Percentiles rank a stretch among this genome's conserved stretches.
Conservation (phyloP, 2,113 vertebrate species). For the Erpornis zantholeuca region DNA sequence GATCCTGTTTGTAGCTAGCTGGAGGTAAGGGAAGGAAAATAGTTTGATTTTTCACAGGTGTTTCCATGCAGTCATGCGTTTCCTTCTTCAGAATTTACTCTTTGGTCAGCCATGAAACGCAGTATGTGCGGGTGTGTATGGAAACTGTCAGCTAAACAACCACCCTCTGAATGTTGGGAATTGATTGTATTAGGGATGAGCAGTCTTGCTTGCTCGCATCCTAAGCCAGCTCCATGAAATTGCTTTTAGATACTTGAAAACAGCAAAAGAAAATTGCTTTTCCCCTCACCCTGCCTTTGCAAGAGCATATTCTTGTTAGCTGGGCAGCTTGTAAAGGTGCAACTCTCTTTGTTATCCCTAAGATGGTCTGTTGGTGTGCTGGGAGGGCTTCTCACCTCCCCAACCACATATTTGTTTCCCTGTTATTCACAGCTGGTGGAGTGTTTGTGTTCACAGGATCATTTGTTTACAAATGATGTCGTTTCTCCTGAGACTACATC, state of each 20-base stretch:
- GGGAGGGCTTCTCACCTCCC: neutral
- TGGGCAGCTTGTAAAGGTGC: neutral
- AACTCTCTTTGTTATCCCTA: neutral
- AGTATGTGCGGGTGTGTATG: neutral
- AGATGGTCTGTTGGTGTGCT: neutral
- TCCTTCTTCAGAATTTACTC: neutral
- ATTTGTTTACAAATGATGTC: slow-evolving; percentile 47
- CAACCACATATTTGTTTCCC: rapidly evolving
- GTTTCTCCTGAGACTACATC: neutral
- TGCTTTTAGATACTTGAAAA: neutral
- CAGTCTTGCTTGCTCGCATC: neutral
- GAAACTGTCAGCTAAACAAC: neutral
- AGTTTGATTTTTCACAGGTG: neutral
- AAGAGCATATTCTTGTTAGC: neutral
- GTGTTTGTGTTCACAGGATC: slow-evolving; percentile 21
- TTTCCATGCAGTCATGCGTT: neutral
- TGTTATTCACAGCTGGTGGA: neutral
- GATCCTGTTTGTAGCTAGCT: neutral
- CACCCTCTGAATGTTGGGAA: neutral
- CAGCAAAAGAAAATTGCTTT: neutral
- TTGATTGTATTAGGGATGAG: neutral
- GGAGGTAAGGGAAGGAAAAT: neutral
- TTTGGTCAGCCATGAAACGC: neutral
- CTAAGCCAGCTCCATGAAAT: neutral
- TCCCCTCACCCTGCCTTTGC: neutral